Percentiles rank a stretch among this genome's conserved stretches.
Evolutionary conservation across 2,113 vertebrate species (phyloP).

Genomic region (Oriolus oriolus): DNA sequence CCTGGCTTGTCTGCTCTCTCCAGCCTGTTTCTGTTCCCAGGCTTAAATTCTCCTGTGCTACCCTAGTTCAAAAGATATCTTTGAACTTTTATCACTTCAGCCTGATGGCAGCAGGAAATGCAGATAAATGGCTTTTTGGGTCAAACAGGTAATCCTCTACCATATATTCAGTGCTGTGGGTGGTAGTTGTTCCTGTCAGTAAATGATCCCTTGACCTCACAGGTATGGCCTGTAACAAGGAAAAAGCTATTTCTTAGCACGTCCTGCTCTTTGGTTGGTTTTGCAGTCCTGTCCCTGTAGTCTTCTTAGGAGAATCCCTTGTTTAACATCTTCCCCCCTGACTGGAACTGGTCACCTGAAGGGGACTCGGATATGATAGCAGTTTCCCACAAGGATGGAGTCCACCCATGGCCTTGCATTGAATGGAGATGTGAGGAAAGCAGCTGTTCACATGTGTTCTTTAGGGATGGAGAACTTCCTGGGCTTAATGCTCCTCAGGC

Average conservation of each 20-base stretch:
- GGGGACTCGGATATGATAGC: rapidly evolving
- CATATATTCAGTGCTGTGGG: background rate
- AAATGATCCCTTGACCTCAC: background rate
- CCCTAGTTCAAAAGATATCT: slow-evolving; percentile 42
- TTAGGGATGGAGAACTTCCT: background rate
- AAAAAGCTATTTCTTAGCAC: background rate
- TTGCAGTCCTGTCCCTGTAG: background rate
- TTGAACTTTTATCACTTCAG: slow-evolving; percentile 55
- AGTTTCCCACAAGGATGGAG: background rate
- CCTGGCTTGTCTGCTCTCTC: background rate
- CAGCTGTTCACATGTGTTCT: background rate
- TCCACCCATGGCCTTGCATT: background rate
- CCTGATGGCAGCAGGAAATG: slow-evolving; percentile 55
- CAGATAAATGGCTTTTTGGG: slow-evolving; percentile 21
- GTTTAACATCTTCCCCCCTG: background rate
- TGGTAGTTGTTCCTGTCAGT: background rate
- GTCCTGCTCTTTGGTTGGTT: background rate
- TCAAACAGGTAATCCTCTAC: background rate
- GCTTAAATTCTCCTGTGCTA: slow-evolving; percentile 4
- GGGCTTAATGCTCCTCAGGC: background rate
- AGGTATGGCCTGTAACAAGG: background rate
- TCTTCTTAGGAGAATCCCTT: background rate
- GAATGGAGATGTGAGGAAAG: background rate
- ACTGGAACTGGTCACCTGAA: background rate
- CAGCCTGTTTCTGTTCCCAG: slow-evolving; percentile 43